Conservation (phyloP, 2,113 vertebrate genomes). For the Hyperopisus bebe region DNA sequence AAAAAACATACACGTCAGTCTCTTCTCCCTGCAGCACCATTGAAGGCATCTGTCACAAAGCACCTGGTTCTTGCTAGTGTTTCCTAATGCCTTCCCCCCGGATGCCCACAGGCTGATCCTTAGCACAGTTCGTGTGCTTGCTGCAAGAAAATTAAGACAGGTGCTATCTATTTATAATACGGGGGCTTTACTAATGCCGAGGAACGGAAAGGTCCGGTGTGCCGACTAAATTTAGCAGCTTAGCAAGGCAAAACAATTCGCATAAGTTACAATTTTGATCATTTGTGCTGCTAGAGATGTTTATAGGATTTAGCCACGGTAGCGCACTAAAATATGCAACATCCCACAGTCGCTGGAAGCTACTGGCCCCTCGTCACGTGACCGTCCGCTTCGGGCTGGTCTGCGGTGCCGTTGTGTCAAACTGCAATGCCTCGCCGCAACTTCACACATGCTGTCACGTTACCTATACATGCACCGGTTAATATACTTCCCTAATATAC, state of each 20-base stretch:
- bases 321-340: not conserved
- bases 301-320: not conserved
- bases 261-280: not conserved
- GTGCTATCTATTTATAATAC: not conserved
- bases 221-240: not conserved
- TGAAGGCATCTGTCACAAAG: not conserved
- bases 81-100: not conserved
- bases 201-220: not conserved
- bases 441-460: not conserved
- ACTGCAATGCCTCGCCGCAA: not conserved
- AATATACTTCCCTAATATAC: not conserved
- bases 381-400: not conserved
- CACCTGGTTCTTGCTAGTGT: not conserved
- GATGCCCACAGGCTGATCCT: not conserved
- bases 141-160: not conserved
- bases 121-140: not conserved
- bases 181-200: not conserved
- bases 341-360: not conserved
- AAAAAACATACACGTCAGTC: constrained; percentile 2
- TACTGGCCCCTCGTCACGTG: not conserved
- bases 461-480: not conserved
- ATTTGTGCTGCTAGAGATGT: not conserved
- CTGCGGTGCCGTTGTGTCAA: not conserved
- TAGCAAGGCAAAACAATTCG: not conserved
- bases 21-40: not conserved